Base-by-base conservation (phyloP, 2,113 vertebrate genomes). In the Phalacrocorax aristotelis region DNA sequence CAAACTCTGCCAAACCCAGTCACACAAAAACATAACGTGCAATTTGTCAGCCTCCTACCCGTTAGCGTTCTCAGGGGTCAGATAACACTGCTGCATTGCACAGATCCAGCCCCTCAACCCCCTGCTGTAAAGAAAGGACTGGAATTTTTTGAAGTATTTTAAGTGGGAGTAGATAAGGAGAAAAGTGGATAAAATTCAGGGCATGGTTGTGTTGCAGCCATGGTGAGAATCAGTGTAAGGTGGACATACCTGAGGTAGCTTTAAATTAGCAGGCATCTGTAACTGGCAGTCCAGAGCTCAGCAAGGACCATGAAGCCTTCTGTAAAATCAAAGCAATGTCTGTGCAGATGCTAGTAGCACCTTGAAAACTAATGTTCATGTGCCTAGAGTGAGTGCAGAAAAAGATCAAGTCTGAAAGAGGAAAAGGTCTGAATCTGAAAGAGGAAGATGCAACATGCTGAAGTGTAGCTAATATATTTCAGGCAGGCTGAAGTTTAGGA, bases 41-140 rank as follows among this genome's bases (percentile, higher is more conserved):
- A 54, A 36, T 77, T 90, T 80, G 68, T 77, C 79, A 90, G 40
- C 62, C 75, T 86, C 49, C 71, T 34, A 22, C 34, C 48, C 69
- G 76, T 36, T 23, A 36, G 0, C 0, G 0, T 27, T 57, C 94
- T 86, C 68, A 46, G 62, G 0, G 1, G 34, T 22, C 89, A 81
- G 60, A 61, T 75, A 55, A 27, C n/a, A 6, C 54, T 32, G 71
- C 42, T 57, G 61, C 38, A 10, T 1, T 52, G 54, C 71, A 80
- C 22, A n/a, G 7, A 49, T 36, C 32, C 60, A 62, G 46, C 7
- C 40, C 62, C 51, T 80, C 79, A 27, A 57, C 14, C 14, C 2
- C 15, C 55, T 54, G 71, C 32, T 84, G 13, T 54, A 38, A 61
- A 57, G 40, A 79, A 92, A 93, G 34, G 16, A 32, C 25, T 66